Percentiles rank a stretch among this genome's conserved stretches.
Evolutionary conservation across 2,797 vertebrate species (phyloP).

Genomic region (Chaunax sp.): DNA sequence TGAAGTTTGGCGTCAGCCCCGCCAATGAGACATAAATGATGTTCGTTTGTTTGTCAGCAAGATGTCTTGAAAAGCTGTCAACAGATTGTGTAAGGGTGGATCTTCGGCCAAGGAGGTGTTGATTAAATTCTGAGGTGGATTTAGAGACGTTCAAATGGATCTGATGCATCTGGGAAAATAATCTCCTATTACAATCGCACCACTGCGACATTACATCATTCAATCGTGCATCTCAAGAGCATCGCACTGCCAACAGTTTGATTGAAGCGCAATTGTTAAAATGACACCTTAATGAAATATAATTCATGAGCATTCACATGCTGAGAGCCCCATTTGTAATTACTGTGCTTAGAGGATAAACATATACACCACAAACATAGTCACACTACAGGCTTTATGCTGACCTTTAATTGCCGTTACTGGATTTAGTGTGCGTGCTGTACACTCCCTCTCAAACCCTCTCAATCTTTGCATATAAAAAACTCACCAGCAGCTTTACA

Average conservation of each 20-base stretch:
- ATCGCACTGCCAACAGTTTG: not conserved
- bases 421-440: constrained; percentile 9
- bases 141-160: no score
- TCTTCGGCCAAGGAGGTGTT: no score
- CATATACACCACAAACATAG: constrained; percentile 27
- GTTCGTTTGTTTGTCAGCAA: no score
- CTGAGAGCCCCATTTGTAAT: constrained; percentile 33
- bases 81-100: no score
- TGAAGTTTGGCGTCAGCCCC: not conserved
- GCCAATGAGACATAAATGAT: no score
- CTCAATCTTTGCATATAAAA: constrained; percentile 45
- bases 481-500: constrained; percentile 51
- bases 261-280: constrained; percentile 36
- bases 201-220: not conserved
- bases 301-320: not conserved
- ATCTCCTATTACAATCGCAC: no score
- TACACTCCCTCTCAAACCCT: constrained; percentile 33
- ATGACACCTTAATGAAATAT: constrained; percentile 28
- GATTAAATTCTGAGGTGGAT: no score
- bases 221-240: not conserved
- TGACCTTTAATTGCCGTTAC: constrained; percentile 30
- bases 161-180: no score
- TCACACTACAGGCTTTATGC: constrained; percentile 14
- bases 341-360: constrained; percentile 30
- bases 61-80: no score